Conservation (phyloP, 2,888 invertebrate species). For the Ennomos fuscantarius region DNA sequence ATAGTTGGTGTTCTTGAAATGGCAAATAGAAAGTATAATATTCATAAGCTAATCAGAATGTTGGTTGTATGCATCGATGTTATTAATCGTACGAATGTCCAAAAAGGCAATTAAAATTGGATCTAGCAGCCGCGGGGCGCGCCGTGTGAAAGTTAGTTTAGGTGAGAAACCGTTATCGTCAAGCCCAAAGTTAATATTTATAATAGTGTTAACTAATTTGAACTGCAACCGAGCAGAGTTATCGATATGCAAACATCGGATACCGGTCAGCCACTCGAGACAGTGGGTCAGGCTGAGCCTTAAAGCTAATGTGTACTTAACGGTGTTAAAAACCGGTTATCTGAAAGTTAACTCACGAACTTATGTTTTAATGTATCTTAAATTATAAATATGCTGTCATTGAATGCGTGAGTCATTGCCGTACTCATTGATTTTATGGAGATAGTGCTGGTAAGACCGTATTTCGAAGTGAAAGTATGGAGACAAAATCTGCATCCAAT, state of each 20-base stretch:
- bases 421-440: conserved; percentile 48
- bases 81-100: conserved; percentile 32
- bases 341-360: conserved; percentile 48
- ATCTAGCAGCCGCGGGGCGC: conserved; percentile 17
- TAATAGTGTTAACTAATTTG: conserved; percentile 48
- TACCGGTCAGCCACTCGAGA: conserved; percentile 54
- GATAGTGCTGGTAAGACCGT: conserved; percentile 50
- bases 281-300: conserved; percentile 70
- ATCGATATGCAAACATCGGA: conserved; percentile 65
- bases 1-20: conserved; percentile 7
- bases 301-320: conserved; percentile 68
- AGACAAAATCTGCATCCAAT: conserved; percentile 47
- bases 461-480: conserved; percentile 64
- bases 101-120: conserved; percentile 32
- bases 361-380: conserved; percentile 42
- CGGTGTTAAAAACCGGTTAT: conserved; percentile 71
- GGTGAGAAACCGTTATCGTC: conserved; percentile 52
- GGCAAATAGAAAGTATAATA: conserved; percentile 20
- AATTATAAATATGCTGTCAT: conserved; percentile 43
- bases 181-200: conserved; percentile 47
- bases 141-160: conserved; percentile 50
- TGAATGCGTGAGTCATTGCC: conserved; percentile 48
- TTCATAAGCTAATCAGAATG: conserved; percentile 25
- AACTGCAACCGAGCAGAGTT: conserved; percentile 53
- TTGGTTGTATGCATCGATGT: conserved; percentile 7